These are phyloP conservation scores for Adineta ricciae DNA, from an alignment of 2,888 invertebrate genomes.

Conservation along the genomic window DNA sequence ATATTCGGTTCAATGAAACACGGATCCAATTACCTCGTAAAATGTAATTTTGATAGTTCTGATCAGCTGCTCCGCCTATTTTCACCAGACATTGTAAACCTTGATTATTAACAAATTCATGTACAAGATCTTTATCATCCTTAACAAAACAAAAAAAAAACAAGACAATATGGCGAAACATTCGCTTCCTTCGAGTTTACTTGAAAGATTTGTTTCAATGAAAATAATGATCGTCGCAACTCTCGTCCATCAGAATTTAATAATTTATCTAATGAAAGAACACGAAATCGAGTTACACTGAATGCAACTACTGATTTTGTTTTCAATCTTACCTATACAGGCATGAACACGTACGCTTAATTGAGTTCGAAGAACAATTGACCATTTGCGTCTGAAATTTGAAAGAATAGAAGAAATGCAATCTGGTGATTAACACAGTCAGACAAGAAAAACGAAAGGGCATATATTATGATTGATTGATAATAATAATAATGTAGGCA, in stretches of 20 bases:
- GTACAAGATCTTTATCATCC: constrained; percentile 96
- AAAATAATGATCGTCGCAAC: constrained; percentile 86
- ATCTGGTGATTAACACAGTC: neutral
- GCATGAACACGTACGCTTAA: constrained; percentile 90
- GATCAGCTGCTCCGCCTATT: constrained; percentile 80
- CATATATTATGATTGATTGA: neutral
- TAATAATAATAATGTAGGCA: neutral
- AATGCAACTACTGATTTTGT: no score
- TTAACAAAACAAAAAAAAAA: constrained; percentile 48
- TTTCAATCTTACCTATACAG: constrained; percentile 87
- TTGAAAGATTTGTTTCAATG: constrained; percentile 90
- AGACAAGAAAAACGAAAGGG: neutral
- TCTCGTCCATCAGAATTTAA: constrained; percentile 85
- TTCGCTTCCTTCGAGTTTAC: constrained; percentile 49
- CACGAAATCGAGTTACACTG: no score
- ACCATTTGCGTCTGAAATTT: constrained; percentile 81
- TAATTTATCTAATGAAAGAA: constrained; percentile 88
- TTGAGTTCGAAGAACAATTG: constrained; percentile 87
- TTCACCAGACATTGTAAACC: constrained; percentile 93
- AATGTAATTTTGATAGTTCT: constrained; percentile 97
- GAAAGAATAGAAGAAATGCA: constrained; percentile 35
- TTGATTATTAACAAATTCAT: constrained; percentile 95
- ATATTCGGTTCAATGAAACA: neutral
- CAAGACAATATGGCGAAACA: neutral
- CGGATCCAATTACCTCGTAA: constrained; percentile 63